These are phyloP conservation scores for Lycaena phlaeas DNA, from an alignment of 2,888 invertebrate genomes.

Conservation along the genomic window DNA sequence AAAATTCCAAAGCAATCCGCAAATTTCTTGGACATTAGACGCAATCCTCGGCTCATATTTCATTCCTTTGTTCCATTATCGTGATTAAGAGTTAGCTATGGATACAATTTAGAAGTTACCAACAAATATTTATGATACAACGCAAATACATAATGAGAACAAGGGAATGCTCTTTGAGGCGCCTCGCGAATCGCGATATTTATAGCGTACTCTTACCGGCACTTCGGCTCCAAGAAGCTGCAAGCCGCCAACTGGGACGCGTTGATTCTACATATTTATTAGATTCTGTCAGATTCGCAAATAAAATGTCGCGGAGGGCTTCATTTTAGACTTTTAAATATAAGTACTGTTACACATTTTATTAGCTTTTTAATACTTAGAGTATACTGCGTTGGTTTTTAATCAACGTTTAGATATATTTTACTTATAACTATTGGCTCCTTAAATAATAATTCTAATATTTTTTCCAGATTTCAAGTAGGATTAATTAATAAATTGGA, in stretches of 20 bases:
- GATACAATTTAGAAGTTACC: not conserved
- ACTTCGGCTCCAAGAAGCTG: not conserved
- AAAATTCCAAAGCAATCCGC: not conserved
- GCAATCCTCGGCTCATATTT: not conserved
- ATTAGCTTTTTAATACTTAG: too few species aligned
- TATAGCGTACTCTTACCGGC: slow-evolving; percentile 20
- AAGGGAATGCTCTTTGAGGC: slow-evolving; percentile 18
- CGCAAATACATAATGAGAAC: slow-evolving; percentile 20
- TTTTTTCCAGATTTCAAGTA: too few species aligned
- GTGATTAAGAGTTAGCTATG: not conserved
- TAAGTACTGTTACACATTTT: too few species aligned
- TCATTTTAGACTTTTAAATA: too few species aligned
- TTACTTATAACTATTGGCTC: too few species aligned
- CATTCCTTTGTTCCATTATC: slow-evolving; percentile 1
- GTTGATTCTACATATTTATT: not conserved
- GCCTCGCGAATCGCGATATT: slow-evolving; percentile 17
- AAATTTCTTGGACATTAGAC: not conserved
- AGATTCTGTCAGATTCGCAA: too few species aligned
- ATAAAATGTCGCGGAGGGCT: too few species aligned
- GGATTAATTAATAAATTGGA: too few species aligned
- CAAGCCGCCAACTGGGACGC: not conserved
- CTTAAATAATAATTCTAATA: too few species aligned
- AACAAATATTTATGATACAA: slow-evolving; percentile 8
- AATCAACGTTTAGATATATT: too few species aligned
- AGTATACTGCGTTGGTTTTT: too few species aligned